These are phyloP conservation scores for Calidris pygmaea DNA, from an alignment of 2,113 vertebrate species.

Conservation along the genomic window DNA sequence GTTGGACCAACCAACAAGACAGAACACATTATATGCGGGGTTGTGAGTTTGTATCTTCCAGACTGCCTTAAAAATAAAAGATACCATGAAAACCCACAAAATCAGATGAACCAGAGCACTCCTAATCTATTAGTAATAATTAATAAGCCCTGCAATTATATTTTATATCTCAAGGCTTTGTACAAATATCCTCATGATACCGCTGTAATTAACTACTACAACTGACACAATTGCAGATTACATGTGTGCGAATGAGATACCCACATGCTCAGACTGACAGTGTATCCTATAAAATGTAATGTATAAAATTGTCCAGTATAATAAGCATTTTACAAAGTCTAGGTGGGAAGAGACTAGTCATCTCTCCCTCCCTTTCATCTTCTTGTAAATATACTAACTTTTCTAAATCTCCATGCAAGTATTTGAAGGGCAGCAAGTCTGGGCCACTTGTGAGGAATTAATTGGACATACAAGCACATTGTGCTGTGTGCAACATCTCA, in stretches of 20 bases:
- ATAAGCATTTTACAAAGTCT: background rate
- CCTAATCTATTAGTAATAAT: background rate
- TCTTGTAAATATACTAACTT: background rate
- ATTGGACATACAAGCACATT: conserved; percentile 32
- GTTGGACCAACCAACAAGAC: background rate
- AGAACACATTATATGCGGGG: background rate
- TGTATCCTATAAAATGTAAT: background rate
- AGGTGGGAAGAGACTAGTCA: background rate
- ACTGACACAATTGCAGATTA: background rate
- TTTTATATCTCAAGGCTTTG: background rate
- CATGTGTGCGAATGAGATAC: background rate
- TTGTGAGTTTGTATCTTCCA: background rate
- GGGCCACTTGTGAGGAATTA: conserved; percentile 15
- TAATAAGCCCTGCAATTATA: background rate
- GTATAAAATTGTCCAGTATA: background rate
- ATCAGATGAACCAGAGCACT: background rate
- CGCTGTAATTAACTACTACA: background rate
- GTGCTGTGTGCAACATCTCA: background rate
- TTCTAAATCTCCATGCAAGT: background rate
- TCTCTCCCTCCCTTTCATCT: background rate
- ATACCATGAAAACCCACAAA: background rate
- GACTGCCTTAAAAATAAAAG: conserved; percentile 9
- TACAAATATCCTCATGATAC: background rate
- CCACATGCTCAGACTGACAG: background rate
- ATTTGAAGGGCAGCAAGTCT: conserved; percentile 22